These are phyloP conservation scores for Neosilurus hyrtlii DNA, from an alignment of 2,797 vertebrate species.

Conservation along the genomic window DNA sequence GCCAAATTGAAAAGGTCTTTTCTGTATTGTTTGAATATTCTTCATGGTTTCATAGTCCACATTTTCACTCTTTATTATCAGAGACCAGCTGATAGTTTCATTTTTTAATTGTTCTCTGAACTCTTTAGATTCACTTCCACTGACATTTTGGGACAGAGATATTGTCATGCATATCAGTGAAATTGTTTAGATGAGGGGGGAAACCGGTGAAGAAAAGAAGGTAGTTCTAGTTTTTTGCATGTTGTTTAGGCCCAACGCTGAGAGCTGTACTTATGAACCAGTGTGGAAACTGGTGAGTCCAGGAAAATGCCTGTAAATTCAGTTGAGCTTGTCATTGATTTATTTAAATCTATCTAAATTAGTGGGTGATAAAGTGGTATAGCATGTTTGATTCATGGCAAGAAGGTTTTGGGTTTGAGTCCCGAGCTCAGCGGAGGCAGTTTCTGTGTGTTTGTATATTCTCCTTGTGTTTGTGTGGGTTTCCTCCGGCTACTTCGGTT, in stretches of 20 bases:
- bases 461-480: no score
- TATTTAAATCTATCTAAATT: neutral
- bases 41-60: neutral
- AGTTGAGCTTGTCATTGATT: neutral
- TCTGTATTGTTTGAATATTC: slow-evolving; percentile 18
- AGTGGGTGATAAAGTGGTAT: no score
- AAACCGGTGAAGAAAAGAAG: neutral
- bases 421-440: no score
- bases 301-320: neutral
- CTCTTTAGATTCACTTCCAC: neutral
- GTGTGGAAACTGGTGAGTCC: neutral
- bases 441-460: no score
- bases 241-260: neutral
- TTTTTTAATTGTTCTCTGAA: neutral
- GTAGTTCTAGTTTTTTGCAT: neutral
- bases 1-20: slow-evolving; percentile 37
- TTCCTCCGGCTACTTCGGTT: no score
- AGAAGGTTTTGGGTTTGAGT: no score
- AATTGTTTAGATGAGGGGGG: neutral
- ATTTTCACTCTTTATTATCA: neutral
- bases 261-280: neutral
- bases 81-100: neutral
- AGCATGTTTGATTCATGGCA: no score
- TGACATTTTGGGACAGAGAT: neutral
- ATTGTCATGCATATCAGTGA: neutral